phyloP scores from a whole-genome alignment of 2,113 vertebrate genomes.

The Dicentrarchus labrax region DNA sequence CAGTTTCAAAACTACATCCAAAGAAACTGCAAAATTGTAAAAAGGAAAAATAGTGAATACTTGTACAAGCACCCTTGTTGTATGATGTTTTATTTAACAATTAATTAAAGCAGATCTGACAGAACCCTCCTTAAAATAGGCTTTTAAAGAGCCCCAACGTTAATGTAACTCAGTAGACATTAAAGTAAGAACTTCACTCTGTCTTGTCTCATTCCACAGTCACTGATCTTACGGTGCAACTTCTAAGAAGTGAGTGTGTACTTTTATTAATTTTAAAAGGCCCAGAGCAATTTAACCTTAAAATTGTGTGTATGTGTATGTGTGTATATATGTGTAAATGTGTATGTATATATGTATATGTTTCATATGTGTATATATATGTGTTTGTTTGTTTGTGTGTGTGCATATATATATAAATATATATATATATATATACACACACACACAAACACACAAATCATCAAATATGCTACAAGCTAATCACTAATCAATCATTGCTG shows the following conservation, averaged over 20 bases:
- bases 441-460: not conserved
- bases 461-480: not conserved
- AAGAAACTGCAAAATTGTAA: too few species aligned
- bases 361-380: too few species aligned
- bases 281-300: not conserved
- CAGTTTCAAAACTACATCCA: too few species aligned
- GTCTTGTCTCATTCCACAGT: not conserved
- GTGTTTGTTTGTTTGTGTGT: too few species aligned
- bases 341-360: too few species aligned
- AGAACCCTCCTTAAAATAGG: too few species aligned
- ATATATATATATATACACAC: too few species aligned
- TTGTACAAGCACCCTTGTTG: not conserved
- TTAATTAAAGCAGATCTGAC: not conserved
- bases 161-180: not conserved
- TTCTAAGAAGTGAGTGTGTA: not conserved
- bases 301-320: too few species aligned
- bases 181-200: not conserved
- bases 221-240: not conserved
- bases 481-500: not conserved
- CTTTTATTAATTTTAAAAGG: not conserved
- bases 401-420: too few species aligned
- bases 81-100: not conserved
- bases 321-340: too few species aligned
- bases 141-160: not conserved
- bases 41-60: not conserved